These are phyloP conservation scores for Oreotrochilus melanogaster DNA, from an alignment of 2,113 vertebrate genomes.

Conservation along the genomic window DNA sequence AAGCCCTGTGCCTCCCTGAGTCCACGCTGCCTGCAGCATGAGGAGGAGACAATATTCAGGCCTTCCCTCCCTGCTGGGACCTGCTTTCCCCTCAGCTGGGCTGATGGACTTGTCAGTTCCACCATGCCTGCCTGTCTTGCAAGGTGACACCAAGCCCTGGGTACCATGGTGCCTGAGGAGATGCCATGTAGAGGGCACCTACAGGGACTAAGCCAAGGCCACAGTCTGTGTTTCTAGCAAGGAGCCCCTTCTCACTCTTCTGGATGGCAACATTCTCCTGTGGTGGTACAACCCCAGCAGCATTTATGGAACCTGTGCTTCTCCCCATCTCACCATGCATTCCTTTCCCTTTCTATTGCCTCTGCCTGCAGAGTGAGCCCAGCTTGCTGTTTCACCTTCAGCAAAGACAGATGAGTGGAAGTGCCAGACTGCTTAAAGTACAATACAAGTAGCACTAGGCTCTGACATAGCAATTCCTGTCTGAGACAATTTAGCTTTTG, in stretches of 20 bases:
- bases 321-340: background rate
- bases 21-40: rapidly evolving
- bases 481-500: background rate
- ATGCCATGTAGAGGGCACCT: rapidly evolving
- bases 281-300: background rate
- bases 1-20: background rate
- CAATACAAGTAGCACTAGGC: background rate
- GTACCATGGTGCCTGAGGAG: rapidly evolving
- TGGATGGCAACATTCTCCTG: background rate
- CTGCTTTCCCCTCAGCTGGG: rapidly evolving
- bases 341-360: background rate
- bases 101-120: background rate
- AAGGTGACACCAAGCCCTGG: too few species aligned
- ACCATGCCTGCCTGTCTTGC: rapidly evolving
- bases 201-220: rapidly evolving
- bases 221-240: rapidly evolving
- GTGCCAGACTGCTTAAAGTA: background rate
- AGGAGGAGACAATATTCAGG: rapidly evolving
- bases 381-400: background rate
- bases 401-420: background rate
- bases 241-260: background rate
- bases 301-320: background rate
- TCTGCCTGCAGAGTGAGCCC: background rate
- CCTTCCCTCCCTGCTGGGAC: background rate
- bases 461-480: background rate